These are phyloP conservation scores for Metellina segmentata DNA, from an alignment of 2,888 invertebrate genomes.

Conservation along the genomic window DNA sequence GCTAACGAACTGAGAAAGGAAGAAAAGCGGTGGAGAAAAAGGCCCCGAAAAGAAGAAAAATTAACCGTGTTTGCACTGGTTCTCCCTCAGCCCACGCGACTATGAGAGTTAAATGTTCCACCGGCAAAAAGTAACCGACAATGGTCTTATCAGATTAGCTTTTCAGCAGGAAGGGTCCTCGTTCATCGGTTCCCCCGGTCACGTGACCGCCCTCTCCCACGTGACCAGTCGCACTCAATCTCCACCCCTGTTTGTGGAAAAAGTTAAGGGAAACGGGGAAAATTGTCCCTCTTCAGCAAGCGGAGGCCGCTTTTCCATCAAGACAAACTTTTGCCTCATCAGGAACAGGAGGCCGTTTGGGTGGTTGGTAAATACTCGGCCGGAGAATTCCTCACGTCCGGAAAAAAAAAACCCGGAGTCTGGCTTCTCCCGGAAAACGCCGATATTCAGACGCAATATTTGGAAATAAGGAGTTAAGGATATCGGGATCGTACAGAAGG, in stretches of 20 bases:
- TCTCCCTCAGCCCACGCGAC: constrained; percentile 47
- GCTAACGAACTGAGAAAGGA: constrained; percentile 67
- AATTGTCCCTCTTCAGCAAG: constrained; percentile 52
- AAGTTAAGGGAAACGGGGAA: constrained; percentile 68
- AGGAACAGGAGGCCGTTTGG: constrained; percentile 25
- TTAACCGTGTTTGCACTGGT: constrained; percentile 60
- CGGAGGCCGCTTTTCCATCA: constrained; percentile 35
- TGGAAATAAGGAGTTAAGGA: background rate
- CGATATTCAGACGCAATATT: background rate
- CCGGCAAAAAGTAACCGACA: constrained; percentile 68
- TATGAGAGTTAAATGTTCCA: constrained; percentile 66
- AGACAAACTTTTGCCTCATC: constrained; percentile 69
- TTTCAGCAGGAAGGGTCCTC: constrained; percentile 48
- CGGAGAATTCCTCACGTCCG: constrained; percentile 3
- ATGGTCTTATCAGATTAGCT: constrained; percentile 73
- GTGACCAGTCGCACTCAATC: constrained; percentile 74
- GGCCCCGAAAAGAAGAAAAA: constrained; percentile 53
- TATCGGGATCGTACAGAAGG: no score
- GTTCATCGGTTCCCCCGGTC: constrained; percentile 60
- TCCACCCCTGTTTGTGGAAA: constrained; percentile 75
- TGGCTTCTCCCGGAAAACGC: background rate
- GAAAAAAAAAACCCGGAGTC: background rate
- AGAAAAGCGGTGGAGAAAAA: constrained; percentile 35
- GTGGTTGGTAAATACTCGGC: constrained; percentile 54
- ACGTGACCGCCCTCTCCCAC: constrained; percentile 64